Evolutionary conservation across 2,888 invertebrate species (phyloP), one percentile per base, ranked within the genome.

Genomic region (Phyllotreta striolata): DNA sequence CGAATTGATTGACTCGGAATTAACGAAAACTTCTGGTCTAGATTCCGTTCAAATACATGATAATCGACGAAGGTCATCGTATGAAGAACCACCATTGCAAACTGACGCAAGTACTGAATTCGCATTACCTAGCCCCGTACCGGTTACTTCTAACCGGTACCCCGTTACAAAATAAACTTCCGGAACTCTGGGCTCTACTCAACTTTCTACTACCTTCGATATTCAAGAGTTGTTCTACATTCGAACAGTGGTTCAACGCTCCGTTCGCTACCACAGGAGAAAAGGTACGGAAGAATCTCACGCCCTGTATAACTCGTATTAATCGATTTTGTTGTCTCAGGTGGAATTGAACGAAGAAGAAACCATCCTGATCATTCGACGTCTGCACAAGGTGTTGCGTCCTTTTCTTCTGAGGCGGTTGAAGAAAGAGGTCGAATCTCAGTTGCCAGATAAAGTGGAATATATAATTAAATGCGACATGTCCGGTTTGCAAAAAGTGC

Each of bases 41-140:
- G 89, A 84, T 95, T 38, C 93, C 93, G 72, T 99, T 98, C 98
- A 98, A 98, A 82, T 99, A 98, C 83, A 98, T 99, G 98, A 98
- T 99, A 70, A 99, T 99, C 76, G 99, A 99, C 82, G 99, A 99
- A 83, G 99, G 99, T 62, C 99, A 99, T 84, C 90, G 99, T 70
- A 99, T 99, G 98, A 99, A 99, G 85, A 99, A 99, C 84, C 98
- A 99, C 83, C 98, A 99, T 82, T 99, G 98, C 84, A 99, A 99
- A 83, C 85, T 99, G 74, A 99, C 99, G 0, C 95, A 97, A 82
- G 95, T 94, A 35, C 85, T 99, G 60, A 99, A 99, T 83, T 97
- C 97, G 9, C 96, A 96, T 83, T 98, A 98, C 83, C 87, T 91
- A 70, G 98, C 98, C 3, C 96, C 98, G 3, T 96, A 98, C 83